Conservation (phyloP, 2,888 invertebrate species). For the Melinaea menophilus region DNA sequence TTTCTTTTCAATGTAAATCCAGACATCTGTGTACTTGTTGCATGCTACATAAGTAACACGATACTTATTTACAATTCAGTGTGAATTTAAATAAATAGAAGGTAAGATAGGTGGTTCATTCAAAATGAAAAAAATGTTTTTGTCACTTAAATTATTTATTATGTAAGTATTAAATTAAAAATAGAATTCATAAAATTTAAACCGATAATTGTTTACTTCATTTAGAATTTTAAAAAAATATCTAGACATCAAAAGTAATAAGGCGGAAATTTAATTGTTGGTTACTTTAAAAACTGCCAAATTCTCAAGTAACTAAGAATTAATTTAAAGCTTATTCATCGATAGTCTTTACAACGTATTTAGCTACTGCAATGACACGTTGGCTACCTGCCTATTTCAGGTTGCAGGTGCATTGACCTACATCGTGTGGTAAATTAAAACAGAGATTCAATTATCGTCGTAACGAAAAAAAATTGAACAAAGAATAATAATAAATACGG, state of each 20-base stretch:
- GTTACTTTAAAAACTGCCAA: background rate
- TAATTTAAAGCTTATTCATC: constrained; percentile 19
- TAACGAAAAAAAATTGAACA: background rate
- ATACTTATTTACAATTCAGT: too few relatives aligned
- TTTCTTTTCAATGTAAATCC: too few relatives aligned
- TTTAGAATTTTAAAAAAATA: too few relatives aligned
- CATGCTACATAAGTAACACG: too few relatives aligned
- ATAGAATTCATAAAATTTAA: too few relatives aligned
- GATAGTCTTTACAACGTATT: constrained; percentile 23
- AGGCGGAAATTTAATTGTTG: background rate
- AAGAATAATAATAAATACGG: background rate
- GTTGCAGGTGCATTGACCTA: constrained; percentile 29
- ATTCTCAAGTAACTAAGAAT: background rate
- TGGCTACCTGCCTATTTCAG: constrained; percentile 31
- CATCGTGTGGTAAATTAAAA: constrained; percentile 23
- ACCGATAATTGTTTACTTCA: too few relatives aligned
- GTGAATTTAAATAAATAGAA: too few relatives aligned
- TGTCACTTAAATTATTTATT: too few relatives aligned
- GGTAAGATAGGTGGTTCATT: background rate
- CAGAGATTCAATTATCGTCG: constrained; percentile 24
- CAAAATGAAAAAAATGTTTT: background rate
- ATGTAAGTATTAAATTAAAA: too few relatives aligned
- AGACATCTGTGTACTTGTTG: too few relatives aligned
- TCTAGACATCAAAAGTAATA: background rate
- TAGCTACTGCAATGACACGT: constrained; percentile 27